Conservation (phyloP, 2,113 vertebrate genomes). For the Platichthys stellatus region DNA sequence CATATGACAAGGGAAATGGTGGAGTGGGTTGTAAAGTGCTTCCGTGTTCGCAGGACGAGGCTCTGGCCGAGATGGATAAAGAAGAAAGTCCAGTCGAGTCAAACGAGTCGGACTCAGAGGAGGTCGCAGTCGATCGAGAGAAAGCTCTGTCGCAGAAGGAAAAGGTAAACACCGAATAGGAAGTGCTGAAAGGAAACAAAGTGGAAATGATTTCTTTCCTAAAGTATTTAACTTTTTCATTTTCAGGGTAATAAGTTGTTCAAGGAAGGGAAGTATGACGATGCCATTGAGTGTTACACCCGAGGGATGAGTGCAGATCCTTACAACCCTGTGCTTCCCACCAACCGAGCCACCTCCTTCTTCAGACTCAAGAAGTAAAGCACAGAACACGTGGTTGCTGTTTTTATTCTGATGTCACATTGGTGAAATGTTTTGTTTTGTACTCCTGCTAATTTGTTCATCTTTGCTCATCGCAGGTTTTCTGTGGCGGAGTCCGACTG, state of each 20-base stretch:
- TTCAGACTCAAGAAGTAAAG: conserved; percentile 92
- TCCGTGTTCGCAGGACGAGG: conserved; percentile 86
- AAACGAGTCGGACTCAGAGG: conserved; percentile 91
- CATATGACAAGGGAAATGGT: neutral
- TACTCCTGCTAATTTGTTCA: fast-evolving
- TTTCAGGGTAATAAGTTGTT: conserved; percentile 91
- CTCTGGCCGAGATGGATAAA: conserved; percentile 90
- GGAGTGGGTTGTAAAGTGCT: neutral
- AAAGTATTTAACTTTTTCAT: neutral
- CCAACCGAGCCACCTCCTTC: conserved; percentile 92
- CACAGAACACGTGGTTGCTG: neutral
- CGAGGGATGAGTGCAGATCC: conserved; percentile 93
- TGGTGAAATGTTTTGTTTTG: neutral
- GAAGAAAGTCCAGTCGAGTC: conserved; percentile 88
- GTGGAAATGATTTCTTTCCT: neutral
- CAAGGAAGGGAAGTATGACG: conserved; percentile 91
- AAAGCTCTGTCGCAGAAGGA: conserved; percentile 89
- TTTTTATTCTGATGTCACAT: neutral
- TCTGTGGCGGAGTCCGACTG: conserved; percentile 96
- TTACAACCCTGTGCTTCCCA: conserved; percentile 90
- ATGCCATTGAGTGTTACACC: conserved; percentile 93
- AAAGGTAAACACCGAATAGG: conserved; percentile 78
- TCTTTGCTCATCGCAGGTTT: conserved; percentile 77
- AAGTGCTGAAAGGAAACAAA: neutral
- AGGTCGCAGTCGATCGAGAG: conserved; percentile 85